A percentile compares a stretch with the other conserved stretches of the same genome.
Evolutionary conservation across 2,113 vertebrate genomes (phyloP).

Genomic region (Excalfactoria chinensis): DNA sequence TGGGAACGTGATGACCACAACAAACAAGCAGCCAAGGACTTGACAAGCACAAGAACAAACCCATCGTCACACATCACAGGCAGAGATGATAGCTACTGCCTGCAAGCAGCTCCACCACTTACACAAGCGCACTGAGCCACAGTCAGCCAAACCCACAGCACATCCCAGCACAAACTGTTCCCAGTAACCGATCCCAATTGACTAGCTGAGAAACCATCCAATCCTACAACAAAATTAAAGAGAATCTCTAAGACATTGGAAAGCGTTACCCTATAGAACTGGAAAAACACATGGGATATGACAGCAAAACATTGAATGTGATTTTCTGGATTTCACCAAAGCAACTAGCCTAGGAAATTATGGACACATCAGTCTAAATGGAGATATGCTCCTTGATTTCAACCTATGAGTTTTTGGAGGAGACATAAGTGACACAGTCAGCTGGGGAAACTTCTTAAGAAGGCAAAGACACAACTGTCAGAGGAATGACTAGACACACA

Average conservation of each 20-base stretch:
- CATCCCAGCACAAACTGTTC: background rate
- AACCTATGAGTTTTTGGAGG: background rate
- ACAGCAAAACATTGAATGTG: background rate
- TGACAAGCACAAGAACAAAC: background rate
- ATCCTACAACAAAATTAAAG: background rate
- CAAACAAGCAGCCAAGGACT: conserved; percentile 14
- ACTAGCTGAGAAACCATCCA: background rate
- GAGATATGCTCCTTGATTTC: background rate
- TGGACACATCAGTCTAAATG: background rate
- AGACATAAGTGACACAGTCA: background rate
- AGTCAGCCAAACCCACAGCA: background rate
- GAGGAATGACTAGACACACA: background rate
- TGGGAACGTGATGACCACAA: conserved; percentile 40
- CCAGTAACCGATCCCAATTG: background rate
- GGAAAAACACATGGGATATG: background rate
- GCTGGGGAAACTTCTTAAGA: background rate
- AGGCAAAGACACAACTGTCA: background rate
- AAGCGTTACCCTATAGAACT: background rate
- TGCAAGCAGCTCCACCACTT: background rate
- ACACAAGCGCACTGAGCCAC: background rate
- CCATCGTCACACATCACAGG: background rate
- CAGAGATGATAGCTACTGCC: background rate
- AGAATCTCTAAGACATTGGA: background rate
- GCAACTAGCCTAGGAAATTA: background rate
- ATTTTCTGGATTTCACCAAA: fast-evolving